Percentiles rank a stretch among this genome's conserved stretches.
Conservation (phyloP, 2,888 invertebrate species). For the Periphyllus acericola region DNA sequence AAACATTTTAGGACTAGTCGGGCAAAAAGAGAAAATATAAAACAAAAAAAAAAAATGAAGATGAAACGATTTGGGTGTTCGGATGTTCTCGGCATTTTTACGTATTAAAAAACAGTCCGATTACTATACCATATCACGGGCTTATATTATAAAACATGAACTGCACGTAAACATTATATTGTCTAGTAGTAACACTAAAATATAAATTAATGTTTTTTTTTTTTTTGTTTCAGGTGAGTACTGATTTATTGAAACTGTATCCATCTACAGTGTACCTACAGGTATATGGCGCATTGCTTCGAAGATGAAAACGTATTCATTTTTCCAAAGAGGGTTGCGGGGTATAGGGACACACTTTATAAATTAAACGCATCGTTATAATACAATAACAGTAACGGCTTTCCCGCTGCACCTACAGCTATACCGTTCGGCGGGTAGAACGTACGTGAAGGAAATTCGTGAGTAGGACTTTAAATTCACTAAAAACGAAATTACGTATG, state of each 20-base stretch:
- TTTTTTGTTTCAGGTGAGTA: slow-evolving; percentile 59
- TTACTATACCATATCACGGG: background rate
- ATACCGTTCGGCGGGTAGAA: background rate
- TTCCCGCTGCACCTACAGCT: background rate
- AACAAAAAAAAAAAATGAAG: background rate
- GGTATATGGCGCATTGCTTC: background rate
- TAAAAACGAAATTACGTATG: slow-evolving; percentile 45
- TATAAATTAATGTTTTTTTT: slow-evolving; percentile 3
- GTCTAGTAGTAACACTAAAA: background rate
- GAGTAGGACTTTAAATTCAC: slow-evolving; percentile 34
- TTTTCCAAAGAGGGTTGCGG: background rate
- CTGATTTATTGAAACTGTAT: background rate
- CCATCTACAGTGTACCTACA: too few species aligned
- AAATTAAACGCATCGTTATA: slow-evolving; percentile 29
- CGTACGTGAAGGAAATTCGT: slow-evolving; percentile 54
- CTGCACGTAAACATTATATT: background rate
- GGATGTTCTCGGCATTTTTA: slow-evolving; percentile 22
- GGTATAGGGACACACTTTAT: background rate
- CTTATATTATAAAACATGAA: background rate
- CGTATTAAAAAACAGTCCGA: background rate
- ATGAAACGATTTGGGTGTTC: slow-evolving; percentile 53
- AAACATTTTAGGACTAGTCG: slow-evolving; percentile 38
- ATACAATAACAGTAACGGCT: slow-evolving; percentile 49
- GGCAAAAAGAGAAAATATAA: slow-evolving; percentile 3
- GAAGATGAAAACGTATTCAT: background rate